These are phyloP conservation scores for Poecilia gillii DNA, from an alignment of 2,797 vertebrate species.

Conservation along the genomic window DNA sequence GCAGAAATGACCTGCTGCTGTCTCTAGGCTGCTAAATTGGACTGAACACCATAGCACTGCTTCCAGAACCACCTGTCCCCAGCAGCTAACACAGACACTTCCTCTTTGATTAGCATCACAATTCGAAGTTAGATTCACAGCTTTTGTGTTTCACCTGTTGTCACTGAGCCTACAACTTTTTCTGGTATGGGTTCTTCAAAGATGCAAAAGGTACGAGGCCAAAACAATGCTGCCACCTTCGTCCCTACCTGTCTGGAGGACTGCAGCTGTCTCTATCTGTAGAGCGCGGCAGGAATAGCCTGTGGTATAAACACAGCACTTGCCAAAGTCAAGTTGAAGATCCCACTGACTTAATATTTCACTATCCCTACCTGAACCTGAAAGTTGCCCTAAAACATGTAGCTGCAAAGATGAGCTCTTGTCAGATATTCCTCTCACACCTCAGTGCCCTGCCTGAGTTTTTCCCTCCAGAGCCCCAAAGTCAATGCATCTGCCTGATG, in stretches of 20 bases:
- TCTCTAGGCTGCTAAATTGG: not conserved
- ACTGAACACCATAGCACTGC: not conserved
- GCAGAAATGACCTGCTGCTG: not conserved
- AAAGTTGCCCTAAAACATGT: slow-evolving; percentile 27
- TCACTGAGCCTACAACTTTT: not conserved
- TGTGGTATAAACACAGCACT: slow-evolving; percentile 33
- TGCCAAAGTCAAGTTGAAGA: slow-evolving; percentile 39
- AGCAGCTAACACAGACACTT: not conserved
- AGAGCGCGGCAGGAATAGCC: slow-evolving; percentile 29
- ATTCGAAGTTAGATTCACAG: not conserved
- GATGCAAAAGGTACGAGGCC: not conserved
- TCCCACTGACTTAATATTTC: slow-evolving; percentile 30
- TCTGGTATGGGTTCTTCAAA: not conserved
- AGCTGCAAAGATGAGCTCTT: slow-evolving; percentile 36
- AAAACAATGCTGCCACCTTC: slow-evolving; percentile 5
- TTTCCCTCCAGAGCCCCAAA: slow-evolving; percentile 30
- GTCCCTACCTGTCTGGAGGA: slow-evolving; percentile 32
- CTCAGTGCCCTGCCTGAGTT: slow-evolving; percentile 37
- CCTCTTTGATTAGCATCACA: not conserved
- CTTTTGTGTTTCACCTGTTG: not conserved
- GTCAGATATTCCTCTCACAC: slow-evolving; percentile 53
- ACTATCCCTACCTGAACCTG: slow-evolving; percentile 29
- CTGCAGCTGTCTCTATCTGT: slow-evolving; percentile 21
- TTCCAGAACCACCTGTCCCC: not conserved
- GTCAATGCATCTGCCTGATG: slow-evolving; percentile 32